Percentiles rank a stretch among this genome's conserved stretches.
phyloP scores from a whole-genome alignment of 2,888 invertebrate species.

The Agonopterix heracliana region DNA sequence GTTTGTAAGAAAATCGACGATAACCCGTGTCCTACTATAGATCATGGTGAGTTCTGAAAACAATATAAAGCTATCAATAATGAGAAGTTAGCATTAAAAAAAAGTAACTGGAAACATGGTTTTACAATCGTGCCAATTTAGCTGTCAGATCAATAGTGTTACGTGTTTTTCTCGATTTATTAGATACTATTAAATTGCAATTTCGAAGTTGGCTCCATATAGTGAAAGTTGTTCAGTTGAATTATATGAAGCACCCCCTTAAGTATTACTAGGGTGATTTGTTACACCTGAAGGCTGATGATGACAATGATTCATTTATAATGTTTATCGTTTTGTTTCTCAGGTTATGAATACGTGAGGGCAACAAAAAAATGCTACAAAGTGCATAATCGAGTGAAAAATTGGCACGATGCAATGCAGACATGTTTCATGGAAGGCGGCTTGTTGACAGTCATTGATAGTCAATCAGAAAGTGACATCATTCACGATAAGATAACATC shows the following conservation, averaged over 20 bases:
- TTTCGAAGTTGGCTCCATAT: neutral
- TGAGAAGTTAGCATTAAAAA: too few relatives aligned
- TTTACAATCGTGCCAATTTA: too few relatives aligned
- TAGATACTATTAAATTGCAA: too few relatives aligned
- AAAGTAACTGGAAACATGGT: too few relatives aligned
- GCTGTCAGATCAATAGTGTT: too few relatives aligned
- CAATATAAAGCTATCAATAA: too few relatives aligned
- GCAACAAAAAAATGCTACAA: conserved; percentile 24
- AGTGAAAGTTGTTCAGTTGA: too few relatives aligned
- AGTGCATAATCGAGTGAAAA: conserved; percentile 13
- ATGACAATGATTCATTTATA: too few relatives aligned
- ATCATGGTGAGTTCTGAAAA: conserved; percentile 13
- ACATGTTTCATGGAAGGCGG: conserved; percentile 27
- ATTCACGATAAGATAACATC: neutral
- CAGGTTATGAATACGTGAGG: conserved; percentile 21
- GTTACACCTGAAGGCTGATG: too few relatives aligned
- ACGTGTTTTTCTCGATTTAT: too few relatives aligned
- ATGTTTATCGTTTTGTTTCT: neutral
- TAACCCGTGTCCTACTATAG: conserved; percentile 20
- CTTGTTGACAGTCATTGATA: conserved; percentile 13
- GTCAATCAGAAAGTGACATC: conserved; percentile 8
- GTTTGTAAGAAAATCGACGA: conserved; percentile 22
- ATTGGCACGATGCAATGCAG: conserved; percentile 21
- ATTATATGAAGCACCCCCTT: too few relatives aligned
- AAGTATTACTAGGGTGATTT: too few relatives aligned